These are phyloP conservation scores for Labroides dimidiatus DNA, from an alignment of 2,797 vertebrate species.

Conservation along the genomic window DNA sequence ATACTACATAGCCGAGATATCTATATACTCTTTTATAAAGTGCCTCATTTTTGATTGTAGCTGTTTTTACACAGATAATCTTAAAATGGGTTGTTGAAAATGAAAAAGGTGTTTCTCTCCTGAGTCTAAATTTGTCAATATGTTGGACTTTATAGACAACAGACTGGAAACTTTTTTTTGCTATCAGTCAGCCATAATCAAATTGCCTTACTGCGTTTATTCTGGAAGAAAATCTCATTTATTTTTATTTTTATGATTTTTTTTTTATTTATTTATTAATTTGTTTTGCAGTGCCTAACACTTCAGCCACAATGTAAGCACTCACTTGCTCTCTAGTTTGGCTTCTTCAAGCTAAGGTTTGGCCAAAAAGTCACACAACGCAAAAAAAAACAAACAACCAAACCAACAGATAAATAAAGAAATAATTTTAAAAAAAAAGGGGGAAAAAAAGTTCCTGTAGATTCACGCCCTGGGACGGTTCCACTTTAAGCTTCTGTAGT, in stretches of 20 bases:
- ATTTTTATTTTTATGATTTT: conserved; percentile 42
- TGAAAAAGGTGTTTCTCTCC: conserved; percentile 64
- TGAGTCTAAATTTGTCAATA: conserved; percentile 71
- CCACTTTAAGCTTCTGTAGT: conserved; percentile 29
- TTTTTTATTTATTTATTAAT: too few species aligned
- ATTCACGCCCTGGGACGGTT: conserved; percentile 48
- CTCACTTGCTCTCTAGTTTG: conserved; percentile 57
- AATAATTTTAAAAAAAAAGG: too few species aligned
- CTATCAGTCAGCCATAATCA: conserved; percentile 78
- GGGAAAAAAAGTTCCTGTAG: conserved; percentile 8
- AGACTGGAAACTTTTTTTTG: conserved; percentile 58
- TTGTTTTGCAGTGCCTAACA: conserved; percentile 79
- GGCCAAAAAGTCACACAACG: conserved; percentile 13
- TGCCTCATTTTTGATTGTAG: conserved; percentile 91
- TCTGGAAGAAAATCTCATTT: conserved; percentile 52
- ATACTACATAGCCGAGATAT: conserved; percentile 82
- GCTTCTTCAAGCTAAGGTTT: conserved; percentile 53
- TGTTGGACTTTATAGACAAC: conserved; percentile 60
- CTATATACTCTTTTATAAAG: conserved; percentile 87
- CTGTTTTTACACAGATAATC: conserved; percentile 87
- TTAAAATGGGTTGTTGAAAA: conserved; percentile 79
- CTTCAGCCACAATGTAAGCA: conserved; percentile 78
- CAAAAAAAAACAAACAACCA: conserved; percentile 7
- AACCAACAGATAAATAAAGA: not conserved
- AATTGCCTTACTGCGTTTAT: conserved; percentile 84